Evolutionary conservation across 2,888 invertebrate genomes (phyloP), one percentile per base, ranked within the genome.

Genomic region (Ectemnius cavifrons): DNA sequence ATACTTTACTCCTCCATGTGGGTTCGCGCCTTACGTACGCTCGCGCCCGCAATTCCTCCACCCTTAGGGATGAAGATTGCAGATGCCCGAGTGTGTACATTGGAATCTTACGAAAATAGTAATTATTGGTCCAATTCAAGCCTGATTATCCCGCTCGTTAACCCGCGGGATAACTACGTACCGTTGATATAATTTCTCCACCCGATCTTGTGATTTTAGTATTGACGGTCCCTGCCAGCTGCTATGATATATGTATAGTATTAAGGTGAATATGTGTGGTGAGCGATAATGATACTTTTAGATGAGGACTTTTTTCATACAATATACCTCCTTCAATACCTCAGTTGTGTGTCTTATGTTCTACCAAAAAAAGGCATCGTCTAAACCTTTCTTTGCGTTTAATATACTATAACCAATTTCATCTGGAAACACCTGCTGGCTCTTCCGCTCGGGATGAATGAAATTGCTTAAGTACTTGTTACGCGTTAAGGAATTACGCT

Each of bases 1-100:
- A 80, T 79, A 69, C 73, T 82, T 77, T 63, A 79, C 82, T 81
- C 72, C 74, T 79, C 81, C 81, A 70, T 81, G 74, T 63, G 65
- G 66, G 69, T 56, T 27, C 58, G 47, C 27, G 59, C 61, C 56
- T 59, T 61, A n/a, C 57, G 66, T 65, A 76, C 63, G 64, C 58
- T 73, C 79, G 72, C 66, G 69, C 70, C 68, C 70, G 6, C 37
- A 37, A 37, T 11, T 0, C 1, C 37, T 23, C 37, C 8, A 11
- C 11, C 37, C 71, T 60, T 78, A 72, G 75, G 64, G 65, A 78
- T 69, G 73, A 80, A 80, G 73, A 80, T 80, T 80, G 70, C 71
- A 64, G 65, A 46, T 60, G 45, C 8, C 28, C 23, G 23, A n/a
- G 27, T 37, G 16, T 11, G 37, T 11, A 6, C 49, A 47, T 67